Evolutionary conservation across 1,140 invertebrate species (phyloP), one percentile per base, ranked within the genome.

Genomic region (Drosophila busckii): DNA sequence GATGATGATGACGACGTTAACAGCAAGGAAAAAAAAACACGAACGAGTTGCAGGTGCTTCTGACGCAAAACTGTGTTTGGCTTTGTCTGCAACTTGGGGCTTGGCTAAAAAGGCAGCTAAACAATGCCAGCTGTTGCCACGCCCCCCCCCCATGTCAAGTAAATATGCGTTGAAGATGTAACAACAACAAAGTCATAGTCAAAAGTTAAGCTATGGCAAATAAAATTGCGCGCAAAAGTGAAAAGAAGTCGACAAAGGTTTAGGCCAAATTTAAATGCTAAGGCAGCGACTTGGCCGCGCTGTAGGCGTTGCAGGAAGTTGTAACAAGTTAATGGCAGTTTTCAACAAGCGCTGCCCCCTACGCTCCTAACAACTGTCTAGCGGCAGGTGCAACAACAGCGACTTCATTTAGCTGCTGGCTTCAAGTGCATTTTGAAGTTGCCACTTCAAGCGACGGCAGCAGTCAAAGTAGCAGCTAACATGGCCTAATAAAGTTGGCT

Each of bases 301-400:
- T 46, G 38, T 48, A 22, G 32, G 48, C 54, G 59, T 37, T 40
- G 49, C 54, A 62, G 75, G 75, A 82, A 82, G 75, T 82, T 82
- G 75, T 82, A 82, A 82, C 75, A 82, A 75, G 75, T 82, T 82
- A 82, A 82, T 82, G 75, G 75, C 75, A 82, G 68, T 78, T 80
- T 78, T 76, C 54, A 50, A 64, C 62, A 75, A 75, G 54, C 80
- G 61, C n/a, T n/a, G n/a, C n/a, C n/a, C n/a, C n/a, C n/a, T n/a
- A n/a, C n/a, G n/a, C n/a, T n/a, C 52, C 65, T 60, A 35, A 80
- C 55, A 48, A 73, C 75, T 68, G 71, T 80, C 71, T 80, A 44
- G 56, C 26, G 41, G 13, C 58, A 63, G 69, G 56, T 75, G 68
- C 53, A 48, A 15, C 31, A 58, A 53, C 49, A 58, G 50, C 42